Conservation (phyloP, 2,888 invertebrate genomes). For the Phoronis australis region DNA sequence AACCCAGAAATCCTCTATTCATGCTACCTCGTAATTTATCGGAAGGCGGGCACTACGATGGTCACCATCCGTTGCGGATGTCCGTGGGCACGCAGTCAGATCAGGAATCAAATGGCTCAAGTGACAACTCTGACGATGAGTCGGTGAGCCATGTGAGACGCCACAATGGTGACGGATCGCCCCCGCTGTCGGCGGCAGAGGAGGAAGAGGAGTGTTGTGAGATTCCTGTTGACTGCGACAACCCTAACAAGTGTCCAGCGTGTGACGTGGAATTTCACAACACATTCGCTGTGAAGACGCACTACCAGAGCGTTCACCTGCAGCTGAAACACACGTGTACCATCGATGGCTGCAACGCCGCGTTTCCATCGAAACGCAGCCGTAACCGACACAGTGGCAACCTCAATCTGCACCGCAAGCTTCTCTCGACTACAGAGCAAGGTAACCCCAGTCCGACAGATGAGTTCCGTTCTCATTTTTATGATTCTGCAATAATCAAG, state of each 20-base stretch:
- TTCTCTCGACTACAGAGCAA: slow-evolving; percentile 56
- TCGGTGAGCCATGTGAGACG: slow-evolving; percentile 2
- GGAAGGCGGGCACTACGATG: neutral
- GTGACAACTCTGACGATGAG: slow-evolving; percentile 5
- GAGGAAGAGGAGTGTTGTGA: slow-evolving; percentile 55
- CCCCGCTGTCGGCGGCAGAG: neutral
- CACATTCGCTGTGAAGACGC: slow-evolving; percentile 86
- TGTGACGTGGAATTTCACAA: slow-evolving; percentile 92
- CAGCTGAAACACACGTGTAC: slow-evolving; percentile 94
- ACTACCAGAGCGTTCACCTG: slow-evolving; percentile 91
- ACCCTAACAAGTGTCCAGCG: slow-evolving; percentile 82
- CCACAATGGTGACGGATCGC: slow-evolving; percentile 8
- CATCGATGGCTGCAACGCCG: slow-evolving; percentile 89
- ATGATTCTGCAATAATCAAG: neutral
- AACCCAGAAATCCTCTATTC: too few species aligned
- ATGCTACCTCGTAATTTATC: too few species aligned
- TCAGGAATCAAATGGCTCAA: slow-evolving; percentile 17
- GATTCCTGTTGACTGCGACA: slow-evolving; percentile 85
- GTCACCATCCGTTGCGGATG: neutral
- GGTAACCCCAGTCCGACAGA: slow-evolving; percentile 10
- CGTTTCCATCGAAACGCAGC: slow-evolving; percentile 87
- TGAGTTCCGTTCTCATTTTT: neutral
- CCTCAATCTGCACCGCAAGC: slow-evolving; percentile 81
- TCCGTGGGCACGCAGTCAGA: slow-evolving; percentile 11
- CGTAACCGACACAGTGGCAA: slow-evolving; percentile 90